phyloP scores from a whole-genome alignment of 2,113 vertebrate genomes.

The Eonycteris spelaea region DNA sequence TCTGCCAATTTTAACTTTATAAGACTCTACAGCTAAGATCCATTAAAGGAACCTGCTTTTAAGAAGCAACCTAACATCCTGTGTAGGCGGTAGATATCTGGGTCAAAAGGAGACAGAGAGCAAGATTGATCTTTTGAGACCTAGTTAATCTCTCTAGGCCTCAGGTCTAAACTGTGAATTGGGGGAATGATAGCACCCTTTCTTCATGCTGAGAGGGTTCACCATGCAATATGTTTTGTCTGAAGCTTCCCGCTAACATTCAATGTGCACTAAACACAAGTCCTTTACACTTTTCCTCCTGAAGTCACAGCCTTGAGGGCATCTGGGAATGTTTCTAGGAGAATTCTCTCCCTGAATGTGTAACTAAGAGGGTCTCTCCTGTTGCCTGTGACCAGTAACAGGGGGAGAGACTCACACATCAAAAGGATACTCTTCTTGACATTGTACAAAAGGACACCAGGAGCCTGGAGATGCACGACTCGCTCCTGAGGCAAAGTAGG shows the following conservation, averaged over 20 bases:
- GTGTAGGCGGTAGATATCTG: neutral
- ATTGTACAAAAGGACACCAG: neutral
- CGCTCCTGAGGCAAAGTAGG: neutral
- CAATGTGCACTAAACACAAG: neutral
- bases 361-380: neutral
- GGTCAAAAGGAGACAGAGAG: neutral
- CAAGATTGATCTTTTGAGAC: neutral
- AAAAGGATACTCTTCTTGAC: neutral
- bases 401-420: neutral
- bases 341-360: neutral
- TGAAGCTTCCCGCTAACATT: neutral
- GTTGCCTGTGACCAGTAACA: neutral
- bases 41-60: neutral
- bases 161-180: neutral
- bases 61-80: neutral
- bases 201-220: neutral
- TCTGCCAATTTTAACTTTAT: neutral
- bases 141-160: neutral
- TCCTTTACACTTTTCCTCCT: neutral
- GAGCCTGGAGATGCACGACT: neutral
- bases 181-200: neutral
- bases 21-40: neutral
- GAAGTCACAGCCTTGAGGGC: neutral
- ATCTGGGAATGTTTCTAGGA: neutral
- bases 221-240: accelerated